Evolutionary conservation across 2,888 invertebrate species (phyloP).

Genomic region (Calameuta idolon): DNA sequence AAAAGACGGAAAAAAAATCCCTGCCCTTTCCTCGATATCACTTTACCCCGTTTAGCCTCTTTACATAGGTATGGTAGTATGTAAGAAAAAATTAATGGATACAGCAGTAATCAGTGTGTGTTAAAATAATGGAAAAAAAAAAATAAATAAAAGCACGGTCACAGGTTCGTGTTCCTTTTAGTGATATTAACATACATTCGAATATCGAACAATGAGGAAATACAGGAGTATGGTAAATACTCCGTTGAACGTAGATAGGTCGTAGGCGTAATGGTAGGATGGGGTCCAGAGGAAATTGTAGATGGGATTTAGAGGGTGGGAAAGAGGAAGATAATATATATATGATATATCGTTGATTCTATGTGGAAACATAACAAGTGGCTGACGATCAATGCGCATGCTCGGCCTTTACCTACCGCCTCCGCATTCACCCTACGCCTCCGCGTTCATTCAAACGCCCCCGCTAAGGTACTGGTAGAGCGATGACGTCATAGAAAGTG

Average conservation of each 20-base stretch:
- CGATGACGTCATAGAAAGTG: slow-evolving; percentile 50
- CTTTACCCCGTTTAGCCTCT: neutral
- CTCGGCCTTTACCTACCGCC: neutral
- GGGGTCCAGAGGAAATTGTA: neutral
- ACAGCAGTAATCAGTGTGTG: neutral
- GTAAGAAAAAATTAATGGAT: neutral
- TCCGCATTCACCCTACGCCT: slow-evolving; percentile 6
- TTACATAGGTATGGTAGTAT: neutral
- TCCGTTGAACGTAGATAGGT: neutral
- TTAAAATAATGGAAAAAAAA: neutral
- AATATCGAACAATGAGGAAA: neutral
- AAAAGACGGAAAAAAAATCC: no score
- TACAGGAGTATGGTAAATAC: neutral
- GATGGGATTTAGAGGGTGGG: neutral
- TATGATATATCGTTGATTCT: neutral
- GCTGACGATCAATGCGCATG: neutral
- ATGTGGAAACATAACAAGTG: neutral
- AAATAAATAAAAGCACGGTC: neutral
- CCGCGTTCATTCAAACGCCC: slow-evolving; percentile 13
- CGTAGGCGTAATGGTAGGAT: neutral
- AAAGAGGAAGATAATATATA: neutral
- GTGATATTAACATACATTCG: neutral
- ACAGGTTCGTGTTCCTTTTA: neutral
- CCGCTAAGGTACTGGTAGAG: slow-evolving; percentile 2
- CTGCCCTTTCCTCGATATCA: no score